Base-by-base conservation (phyloP, 30 jellyfish, hydroid and myxozoan species). In the Turritopsis rubra region DNA sequence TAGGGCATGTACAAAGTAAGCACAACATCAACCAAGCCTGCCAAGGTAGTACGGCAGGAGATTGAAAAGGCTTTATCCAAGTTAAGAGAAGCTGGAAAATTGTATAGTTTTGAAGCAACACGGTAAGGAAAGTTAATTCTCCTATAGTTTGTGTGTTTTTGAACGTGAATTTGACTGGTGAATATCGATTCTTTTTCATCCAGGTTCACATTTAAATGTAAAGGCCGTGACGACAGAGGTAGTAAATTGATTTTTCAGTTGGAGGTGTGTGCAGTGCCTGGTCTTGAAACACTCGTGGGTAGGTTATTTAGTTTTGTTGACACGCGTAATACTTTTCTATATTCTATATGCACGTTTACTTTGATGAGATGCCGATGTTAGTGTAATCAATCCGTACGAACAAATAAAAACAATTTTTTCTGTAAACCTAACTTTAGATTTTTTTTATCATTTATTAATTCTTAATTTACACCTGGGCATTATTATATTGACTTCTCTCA, bases 241-340 rank as follows among this genome's bases (percentile, higher is more conserved):
- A 79, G 80, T 29, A 88, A 85, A 74, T 75, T 92, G 71, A 65
- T 92, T 0, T 92, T 92, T 83, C 97, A 92, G 76, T 82, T 92
- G 66, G 98, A 92, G 79, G 86, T 92, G 27, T 92, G 98, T 66
- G 88, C 98, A 5, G 88, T 92, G 8, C 98, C 98, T 72, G 96
- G 98, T 22, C 90, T 92, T 23, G 95, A 92, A 3, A 85, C 90
- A 23, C 79, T 92, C 25, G 92, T 88, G 23, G 98, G 98, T 92
- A 85, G 54, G 94, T 83, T 0, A 7, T 28, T 41, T 5, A 13
- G 5, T 41, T 41, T 41, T 3, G 60, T 41, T 41, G n/a, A n/a
- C n/a, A n/a, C n/a, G n/a, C n/a, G n/a, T n/a, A n/a, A n/a, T n/a
- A n/a, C n/a, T n/a, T n/a, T n/a, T n/a, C n/a, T n/a, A n/a, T n/a